These are phyloP conservation scores for Pantelozetes paolii DNA, from an alignment of 2,888 invertebrate species.

Conservation along the genomic window DNA sequence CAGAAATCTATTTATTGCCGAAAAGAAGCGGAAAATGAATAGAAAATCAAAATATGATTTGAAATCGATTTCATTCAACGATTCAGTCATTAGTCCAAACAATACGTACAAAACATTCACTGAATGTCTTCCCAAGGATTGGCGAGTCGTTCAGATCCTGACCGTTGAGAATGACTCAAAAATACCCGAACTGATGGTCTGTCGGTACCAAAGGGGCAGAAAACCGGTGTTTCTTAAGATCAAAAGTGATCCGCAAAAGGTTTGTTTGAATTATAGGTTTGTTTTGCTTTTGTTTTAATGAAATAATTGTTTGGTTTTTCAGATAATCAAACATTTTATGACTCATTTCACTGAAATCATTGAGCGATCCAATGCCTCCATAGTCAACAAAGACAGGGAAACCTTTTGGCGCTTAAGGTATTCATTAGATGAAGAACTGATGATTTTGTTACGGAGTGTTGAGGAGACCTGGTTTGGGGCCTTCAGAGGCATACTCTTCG, in stretches of 20 bases:
- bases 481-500: slow-evolving; percentile 40
- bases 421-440: slow-evolving; percentile 43
- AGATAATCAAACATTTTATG: slow-evolving; percentile 45
- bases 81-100: background rate
- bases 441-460: slow-evolving; percentile 39
- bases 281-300: background rate
- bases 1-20: slow-evolving; percentile 32
- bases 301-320: background rate
- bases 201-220: slow-evolving; percentile 40
- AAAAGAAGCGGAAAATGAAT: slow-evolving; percentile 30
- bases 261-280: background rate
- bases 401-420: slow-evolving; percentile 45
- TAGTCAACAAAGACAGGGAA: slow-evolving; percentile 43
- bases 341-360: slow-evolving; percentile 45
- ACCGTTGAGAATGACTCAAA: slow-evolving; percentile 17
- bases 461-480: slow-evolving; percentile 41
- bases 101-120: background rate
- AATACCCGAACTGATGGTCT: slow-evolving; percentile 41
- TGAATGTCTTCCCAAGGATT: slow-evolving; percentile 40
- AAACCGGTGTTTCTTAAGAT: slow-evolving; percentile 41
- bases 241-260: slow-evolving; percentile 41
- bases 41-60: slow-evolving; percentile 1
- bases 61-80: background rate
- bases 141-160: slow-evolving; percentile 45
- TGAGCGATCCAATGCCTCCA: slow-evolving; percentile 43